phyloP scores from a whole-genome alignment of 2,888 invertebrate genomes.

The Dasysyrphus tricinctus region DNA sequence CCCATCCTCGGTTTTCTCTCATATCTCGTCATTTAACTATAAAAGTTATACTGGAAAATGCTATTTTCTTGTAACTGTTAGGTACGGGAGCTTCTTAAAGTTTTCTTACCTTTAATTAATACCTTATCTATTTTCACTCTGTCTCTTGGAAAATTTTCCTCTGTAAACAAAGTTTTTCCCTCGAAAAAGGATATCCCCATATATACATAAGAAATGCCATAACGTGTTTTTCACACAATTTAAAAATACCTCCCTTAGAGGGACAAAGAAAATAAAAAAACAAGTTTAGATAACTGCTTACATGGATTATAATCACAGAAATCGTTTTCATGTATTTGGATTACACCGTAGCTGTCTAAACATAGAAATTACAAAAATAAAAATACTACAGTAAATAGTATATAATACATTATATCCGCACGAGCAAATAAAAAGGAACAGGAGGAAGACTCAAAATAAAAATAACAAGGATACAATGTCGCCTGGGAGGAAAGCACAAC shows the following conservation, averaged over 20 bases:
- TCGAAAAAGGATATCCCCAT: conserved; percentile 29
- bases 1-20: not conserved
- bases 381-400: conserved; percentile 3
- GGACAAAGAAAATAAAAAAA: conserved; percentile 12
- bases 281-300: conserved; percentile 56
- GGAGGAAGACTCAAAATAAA: conserved; percentile 61
- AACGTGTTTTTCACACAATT: conserved; percentile 30
- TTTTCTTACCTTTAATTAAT: conserved; percentile 59
- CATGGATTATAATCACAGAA: conserved; percentile 64
- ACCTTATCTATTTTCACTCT: not conserved
- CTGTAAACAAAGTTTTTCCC: conserved; percentile 30
- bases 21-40: conserved; percentile 23
- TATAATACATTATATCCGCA: not conserved
- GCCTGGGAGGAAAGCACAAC: conserved; percentile 68
- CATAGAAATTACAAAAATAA: conserved; percentile 28
- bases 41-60: conserved; percentile 39
- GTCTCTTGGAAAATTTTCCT: not conserved
- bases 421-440: conserved; percentile 25
- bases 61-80: conserved; percentile 17
- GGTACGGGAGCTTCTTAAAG: conserved; percentile 18
- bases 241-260: conserved; percentile 21
- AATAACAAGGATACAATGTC: conserved; percentile 72
- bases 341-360: conserved; percentile 55
- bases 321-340: conserved; percentile 59
- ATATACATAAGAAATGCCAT: not conserved